Evolutionary conservation across 92 coral and sea anemone species (phyloP).

Genomic region (Plumapathes pennacea): DNA sequence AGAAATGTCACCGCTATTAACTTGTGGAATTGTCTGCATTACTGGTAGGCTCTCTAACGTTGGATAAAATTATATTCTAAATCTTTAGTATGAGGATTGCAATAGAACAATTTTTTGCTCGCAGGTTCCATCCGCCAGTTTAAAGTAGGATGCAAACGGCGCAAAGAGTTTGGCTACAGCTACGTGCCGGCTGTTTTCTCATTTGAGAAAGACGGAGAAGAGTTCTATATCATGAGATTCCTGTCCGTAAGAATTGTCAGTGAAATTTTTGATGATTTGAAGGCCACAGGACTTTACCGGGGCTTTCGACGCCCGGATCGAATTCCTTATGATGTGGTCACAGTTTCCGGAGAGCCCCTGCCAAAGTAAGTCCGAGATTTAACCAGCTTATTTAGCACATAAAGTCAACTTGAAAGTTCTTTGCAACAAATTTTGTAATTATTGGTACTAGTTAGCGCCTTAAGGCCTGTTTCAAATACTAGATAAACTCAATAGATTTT

Average conservation of each 20-base stretch:
- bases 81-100: too few species aligned
- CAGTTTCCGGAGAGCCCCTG: constrained; percentile 38
- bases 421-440: too few species aligned
- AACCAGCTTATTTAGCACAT: not conserved
- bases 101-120: too few species aligned
- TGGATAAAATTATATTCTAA: too few species aligned
- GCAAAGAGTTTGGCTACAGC: constrained; percentile 61
- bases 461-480: too few species aligned
- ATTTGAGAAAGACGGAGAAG: constrained; percentile 8
- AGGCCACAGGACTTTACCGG: constrained; percentile 32
- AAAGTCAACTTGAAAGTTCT: not conserved
- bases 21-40: too few species aligned
- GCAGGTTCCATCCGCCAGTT: constrained; percentile 8
- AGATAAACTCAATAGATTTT: too few species aligned
- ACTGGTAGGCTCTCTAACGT: too few species aligned
- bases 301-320: constrained; percentile 20
- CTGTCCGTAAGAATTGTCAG: constrained; percentile 54
- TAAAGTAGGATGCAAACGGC: constrained; percentile 42
- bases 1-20: too few species aligned
- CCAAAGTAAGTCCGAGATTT: constrained; percentile 42
- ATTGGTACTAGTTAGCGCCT: too few species aligned
- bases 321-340: constrained; percentile 36
- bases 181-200: constrained; percentile 65
- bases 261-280: constrained; percentile 57
- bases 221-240: constrained; percentile 65